Evolutionary conservation across 2,113 vertebrate species (phyloP).

Genomic region (Nerophis ophidion): DNA sequence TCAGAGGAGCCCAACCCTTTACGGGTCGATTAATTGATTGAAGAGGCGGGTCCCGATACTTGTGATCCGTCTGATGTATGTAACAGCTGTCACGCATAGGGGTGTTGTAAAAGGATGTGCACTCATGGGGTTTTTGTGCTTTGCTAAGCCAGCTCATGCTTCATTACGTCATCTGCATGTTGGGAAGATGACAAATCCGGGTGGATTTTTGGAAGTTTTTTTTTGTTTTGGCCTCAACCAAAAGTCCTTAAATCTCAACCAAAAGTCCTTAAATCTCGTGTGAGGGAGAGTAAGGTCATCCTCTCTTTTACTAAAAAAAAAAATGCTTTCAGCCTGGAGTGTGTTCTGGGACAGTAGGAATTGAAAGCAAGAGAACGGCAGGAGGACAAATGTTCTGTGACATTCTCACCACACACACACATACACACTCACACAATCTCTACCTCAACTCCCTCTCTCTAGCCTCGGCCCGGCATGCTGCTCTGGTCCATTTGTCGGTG

Average conservation of each 20-base stretch:
- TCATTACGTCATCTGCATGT: conserved; percentile 1
- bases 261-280: neutral
- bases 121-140: neutral
- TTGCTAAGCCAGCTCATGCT: neutral
- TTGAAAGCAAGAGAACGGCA: neutral
- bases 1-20: neutral
- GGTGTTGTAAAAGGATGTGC: conserved; percentile 1
- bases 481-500: conserved; percentile 71
- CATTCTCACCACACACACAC: conserved; percentile 17
- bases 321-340: conserved; percentile 17
- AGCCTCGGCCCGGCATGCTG: conserved; percentile 41
- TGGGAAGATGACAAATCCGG: neutral
- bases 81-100: conserved; percentile 2
- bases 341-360: conserved; percentile 29
- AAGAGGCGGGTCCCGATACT: neutral
- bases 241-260: neutral
- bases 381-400: conserved; percentile 57
- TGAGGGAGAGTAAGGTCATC: neutral
- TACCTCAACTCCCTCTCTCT: conserved; percentile 36
- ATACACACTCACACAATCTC: conserved; percentile 1
- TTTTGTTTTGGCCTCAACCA: neutral
- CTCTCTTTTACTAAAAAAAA: neutral
- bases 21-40: neutral
- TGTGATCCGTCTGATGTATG: neutral
- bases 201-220: neutral